Evolutionary conservation across 2,797 vertebrate species (phyloP), one percentile per base, ranked within the genome.

Genomic region (Danio choprae): DNA sequence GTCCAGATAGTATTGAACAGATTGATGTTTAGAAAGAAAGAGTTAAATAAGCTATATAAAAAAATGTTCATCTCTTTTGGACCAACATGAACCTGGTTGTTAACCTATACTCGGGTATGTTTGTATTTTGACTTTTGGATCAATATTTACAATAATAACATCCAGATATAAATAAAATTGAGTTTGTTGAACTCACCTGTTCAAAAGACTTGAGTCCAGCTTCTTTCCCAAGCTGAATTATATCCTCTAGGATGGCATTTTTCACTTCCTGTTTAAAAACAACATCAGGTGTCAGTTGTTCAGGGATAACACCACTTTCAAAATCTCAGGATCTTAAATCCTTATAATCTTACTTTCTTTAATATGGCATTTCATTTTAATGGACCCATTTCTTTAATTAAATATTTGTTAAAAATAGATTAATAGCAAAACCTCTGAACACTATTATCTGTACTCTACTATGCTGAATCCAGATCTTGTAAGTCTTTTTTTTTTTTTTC

Each of bases 141-240:
- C n/a, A 44, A 11, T 18, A 46, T 16, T 46, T 12, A 29, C 13
- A 69, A 38, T 1, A n/a, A 11, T 68, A 48, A 55, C 51, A 56
- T 18, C 10, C 22, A 16, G 29, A 60, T 13, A 38, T n/a, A n/a
- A n/a, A n/a, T n/a, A n/a, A n/a, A 22, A 9, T 29, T 48, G 64
- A 68, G 12, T 48, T 50, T 72, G 68, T 40, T 20, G 38, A 12
- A 36, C 63, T 92, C 80, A 98, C 98, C 95, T 99, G 98, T 88
- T 99, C 98, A 90, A 99, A 99, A 40, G 98, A 91, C 88, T 99
- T 99, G 50, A 99, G 94, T 78, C 98, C 98, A 41, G 91, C 89
- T 38, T 98, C 96, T 89, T 95, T 98, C 40, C 98, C 98, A 43
- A 97, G 20, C 80, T 74, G 94, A 87, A 96, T 9, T 48, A 99